Percentiles rank a stretch among this genome's conserved stretches.
Conservation (phyloP, 2,797 vertebrate genomes). For the Carcharodon carcharias region DNA sequence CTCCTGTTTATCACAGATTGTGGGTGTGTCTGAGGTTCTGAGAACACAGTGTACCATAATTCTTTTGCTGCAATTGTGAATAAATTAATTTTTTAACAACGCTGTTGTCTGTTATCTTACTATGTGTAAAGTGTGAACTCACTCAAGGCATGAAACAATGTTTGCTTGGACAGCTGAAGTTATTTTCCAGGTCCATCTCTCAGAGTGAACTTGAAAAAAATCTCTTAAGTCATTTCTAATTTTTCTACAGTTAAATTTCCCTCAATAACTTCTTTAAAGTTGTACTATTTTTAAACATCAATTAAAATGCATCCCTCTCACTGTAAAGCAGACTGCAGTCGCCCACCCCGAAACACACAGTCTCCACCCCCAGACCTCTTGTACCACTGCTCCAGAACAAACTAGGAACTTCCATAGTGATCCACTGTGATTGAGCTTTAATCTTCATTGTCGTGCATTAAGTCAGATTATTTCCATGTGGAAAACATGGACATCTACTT, state of each 20-base stretch:
- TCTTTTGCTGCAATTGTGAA: slow-evolving; percentile 26
- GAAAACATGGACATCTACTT: background rate
- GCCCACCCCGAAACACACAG: background rate
- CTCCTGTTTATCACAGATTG: background rate
- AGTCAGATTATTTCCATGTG: background rate
- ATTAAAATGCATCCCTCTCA: background rate
- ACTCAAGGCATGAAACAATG: background rate
- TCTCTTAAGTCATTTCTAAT: background rate
- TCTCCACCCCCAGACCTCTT: background rate
- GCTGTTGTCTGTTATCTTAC: slow-evolving; percentile 36
- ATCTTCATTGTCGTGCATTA: background rate
- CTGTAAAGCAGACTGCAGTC: background rate
- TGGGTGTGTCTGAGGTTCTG: slow-evolving; percentile 18
- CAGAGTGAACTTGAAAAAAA: background rate
- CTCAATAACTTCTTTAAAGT: background rate
- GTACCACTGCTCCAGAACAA: background rate
- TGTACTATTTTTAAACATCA: background rate
- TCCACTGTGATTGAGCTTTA: background rate
- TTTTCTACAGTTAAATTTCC: background rate
- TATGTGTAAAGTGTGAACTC: slow-evolving; percentile 28
- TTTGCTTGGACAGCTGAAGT: background rate
- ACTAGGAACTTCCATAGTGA: background rate
- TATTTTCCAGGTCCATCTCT: background rate
- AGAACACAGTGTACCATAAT: slow-evolving; percentile 25
- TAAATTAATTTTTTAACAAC: slow-evolving; percentile 36